Evolutionary conservation across 1,140 invertebrate genomes (phyloP), one percentile per base, ranked within the genome.

Genomic region (Amyelois transitella): DNA sequence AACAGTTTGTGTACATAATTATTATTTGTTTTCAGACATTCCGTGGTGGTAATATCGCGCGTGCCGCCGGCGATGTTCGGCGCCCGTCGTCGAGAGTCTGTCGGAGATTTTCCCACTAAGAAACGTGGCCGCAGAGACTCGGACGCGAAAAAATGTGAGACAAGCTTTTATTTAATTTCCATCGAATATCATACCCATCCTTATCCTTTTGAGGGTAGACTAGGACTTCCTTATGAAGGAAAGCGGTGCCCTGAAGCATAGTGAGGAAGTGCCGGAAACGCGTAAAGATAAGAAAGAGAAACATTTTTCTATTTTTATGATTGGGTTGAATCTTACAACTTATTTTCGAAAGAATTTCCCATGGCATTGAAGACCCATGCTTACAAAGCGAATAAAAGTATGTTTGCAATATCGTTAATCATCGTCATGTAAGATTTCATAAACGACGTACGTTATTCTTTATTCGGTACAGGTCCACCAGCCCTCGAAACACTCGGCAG

Each of bases 11-110:
- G 3, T 5, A 7, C 18, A 52, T 32, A 52, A 50, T 24, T 28
- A 0, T 51, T 55, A 21, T 60, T 60, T 48, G 19, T 43, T 85
- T 85, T 17, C 81, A 88, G 94, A 55, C 94, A 96, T 78, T 95
- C 94, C 8, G 94, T 96, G 14, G 94, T 96, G 4, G 95, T 94
- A 51, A 96, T 96, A 60, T 95, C 94, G 0, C 92, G 91, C 79
- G 93, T 95, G 19, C 94, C 94, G 3, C 90, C 91, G 43, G 91
- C 92, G 0, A 75, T 95, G 0, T 95, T 96, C 68, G 94, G 94
- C 0, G 90, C 93, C 18, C 92, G 92, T 51, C 91, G 94, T 0
- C 90, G 94, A 5, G 94, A 95, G 86, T 95, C 94, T 19, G 92
- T 96, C 48, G 93, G 94, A 1, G 93, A 93, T 0, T 94, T 94